Evolutionary conservation across 2,113 vertebrate species (phyloP).

Genomic region (Dasyurus viverrinus): DNA sequence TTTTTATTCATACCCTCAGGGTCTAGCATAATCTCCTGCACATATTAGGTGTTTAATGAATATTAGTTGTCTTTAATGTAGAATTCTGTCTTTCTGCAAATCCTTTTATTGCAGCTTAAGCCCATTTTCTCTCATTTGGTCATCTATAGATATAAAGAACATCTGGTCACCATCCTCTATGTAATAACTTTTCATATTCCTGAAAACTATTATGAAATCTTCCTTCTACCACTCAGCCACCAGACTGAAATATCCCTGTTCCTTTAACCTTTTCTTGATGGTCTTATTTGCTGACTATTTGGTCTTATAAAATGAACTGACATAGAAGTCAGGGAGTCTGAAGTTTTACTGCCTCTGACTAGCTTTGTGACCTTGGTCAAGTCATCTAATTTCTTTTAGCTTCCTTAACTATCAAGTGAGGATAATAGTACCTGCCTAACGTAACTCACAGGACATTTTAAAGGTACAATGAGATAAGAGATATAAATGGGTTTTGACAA

Average conservation of each 20-base stretch:
- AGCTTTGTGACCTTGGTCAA: not conserved
- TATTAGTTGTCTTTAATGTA: not conserved
- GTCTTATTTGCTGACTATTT: slow-evolving; percentile 7
- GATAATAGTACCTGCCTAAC: not conserved
- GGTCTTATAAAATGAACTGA: not conserved
- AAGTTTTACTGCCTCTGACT: slow-evolving; percentile 1
- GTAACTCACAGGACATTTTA: not conserved
- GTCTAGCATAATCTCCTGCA: not conserved
- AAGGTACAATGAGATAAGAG: not conserved
- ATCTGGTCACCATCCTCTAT: not conserved
- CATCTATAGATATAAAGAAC: not conserved
- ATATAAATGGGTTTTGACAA: not conserved
- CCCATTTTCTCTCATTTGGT: not conserved
- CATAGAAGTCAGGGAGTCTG: not conserved
- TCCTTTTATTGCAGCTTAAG: not conserved
- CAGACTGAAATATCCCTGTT: slow-evolving; percentile 1
- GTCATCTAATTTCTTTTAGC: not conserved
- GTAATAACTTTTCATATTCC: slow-evolving; percentile 4
- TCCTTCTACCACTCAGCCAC: not conserved
- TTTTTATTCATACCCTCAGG: not conserved
- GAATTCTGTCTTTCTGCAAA: not conserved
- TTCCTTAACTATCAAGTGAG: not conserved
- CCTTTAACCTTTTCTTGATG: slow-evolving; percentile 5
- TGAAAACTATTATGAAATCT: not conserved
- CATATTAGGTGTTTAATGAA: not conserved